Evolutionary conservation across 2,797 vertebrate species (phyloP).

Genomic region (Onychomys arenicola): DNA sequence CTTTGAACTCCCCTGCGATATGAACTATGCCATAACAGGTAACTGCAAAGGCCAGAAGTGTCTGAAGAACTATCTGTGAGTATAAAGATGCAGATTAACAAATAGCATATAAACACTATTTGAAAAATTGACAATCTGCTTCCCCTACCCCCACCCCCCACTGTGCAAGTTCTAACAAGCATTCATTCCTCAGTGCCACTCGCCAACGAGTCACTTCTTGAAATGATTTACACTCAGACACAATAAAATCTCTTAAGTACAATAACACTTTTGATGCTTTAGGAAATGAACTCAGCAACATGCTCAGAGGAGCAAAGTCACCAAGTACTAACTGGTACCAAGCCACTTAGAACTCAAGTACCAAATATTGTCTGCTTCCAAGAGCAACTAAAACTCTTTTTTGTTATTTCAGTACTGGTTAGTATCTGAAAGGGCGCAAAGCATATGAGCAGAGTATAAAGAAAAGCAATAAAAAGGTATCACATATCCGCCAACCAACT

Average conservation of each 20-base stretch:
- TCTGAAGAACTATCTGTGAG: constrained; percentile 97
- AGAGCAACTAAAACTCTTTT: constrained; percentile 39
- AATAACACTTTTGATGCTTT: constrained; percentile 20
- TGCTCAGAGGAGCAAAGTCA: constrained; percentile 60
- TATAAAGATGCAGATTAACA: constrained; percentile 77
- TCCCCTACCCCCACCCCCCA: not conserved
- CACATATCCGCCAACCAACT: not conserved
- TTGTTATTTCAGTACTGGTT: constrained; percentile 39
- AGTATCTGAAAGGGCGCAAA: constrained; percentile 17
- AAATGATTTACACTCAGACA: constrained; percentile 47
- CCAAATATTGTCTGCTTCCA: constrained; percentile 37
- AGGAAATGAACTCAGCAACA: constrained; percentile 2
- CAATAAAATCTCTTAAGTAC: constrained; percentile 19
- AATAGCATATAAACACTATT: constrained; percentile 37
- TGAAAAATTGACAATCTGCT: constrained; percentile 28
- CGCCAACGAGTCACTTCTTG: constrained; percentile 53
- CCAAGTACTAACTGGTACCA: constrained; percentile 21
- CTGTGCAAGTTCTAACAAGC: not conserved
- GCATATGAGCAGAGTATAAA: not conserved
- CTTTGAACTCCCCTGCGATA: constrained; percentile 98
- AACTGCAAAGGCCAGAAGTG: constrained; percentile 96
- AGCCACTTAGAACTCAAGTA: constrained; percentile 38
- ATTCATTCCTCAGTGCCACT: constrained; percentile 9
- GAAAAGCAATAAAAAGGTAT: constrained; percentile 23
- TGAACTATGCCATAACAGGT: constrained; percentile 98